Evolutionary conservation across 2,113 vertebrate genomes (phyloP), one percentile per base, ranked within the genome.

Genomic region (Xyrauchen texanus): DNA sequence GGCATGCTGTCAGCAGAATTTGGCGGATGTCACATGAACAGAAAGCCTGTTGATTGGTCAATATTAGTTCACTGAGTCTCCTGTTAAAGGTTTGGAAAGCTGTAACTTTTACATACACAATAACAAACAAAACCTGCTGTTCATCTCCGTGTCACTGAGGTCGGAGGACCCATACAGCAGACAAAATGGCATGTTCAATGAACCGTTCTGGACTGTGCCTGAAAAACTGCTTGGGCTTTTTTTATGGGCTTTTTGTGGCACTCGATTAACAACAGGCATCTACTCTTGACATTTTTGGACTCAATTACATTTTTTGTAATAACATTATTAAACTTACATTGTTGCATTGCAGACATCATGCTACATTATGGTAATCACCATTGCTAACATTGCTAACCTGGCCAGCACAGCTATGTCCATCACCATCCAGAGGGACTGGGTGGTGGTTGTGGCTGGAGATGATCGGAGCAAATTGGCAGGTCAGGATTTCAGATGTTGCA

Each of bases 381-480:
- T 98, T 81, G 98, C 96, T 84, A 98, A 99, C 85, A 94, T 98
- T 74, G 97, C 98, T 12, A 99, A 99, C 91, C 87, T 99, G 81
- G 98, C 97, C 87, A 99, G 98, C 88, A 99, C 97, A 0, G 98
- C 98, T 3, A 99, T 93, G 21, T 89, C 93, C 42, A 99, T 99
- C 87, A 96, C 96, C 75, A 99, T 99, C 89, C 98, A 99, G 89
- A 94, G 97, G 86, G 98, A 99, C 82, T 99, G 98, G 98, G 96
- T 99, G 81, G 96, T 99, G 74, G 98, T 99, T 9, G 96, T 99
- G 72, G 96, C 98, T 0, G 97, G 96, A 79, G 95, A 95, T 82
- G 95, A 99, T 91, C 94, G 98, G 91, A 95, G 94, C 94, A 94
- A 83, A 85, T 86, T 99, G 86, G 97, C 98, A 96, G 96, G 98